Percentiles rank a stretch among this genome's conserved stretches.
These are phyloP conservation scores for Cataglyphis hispanica DNA, from an alignment of 1,140 invertebrate genomes.

Conservation along the genomic window DNA sequence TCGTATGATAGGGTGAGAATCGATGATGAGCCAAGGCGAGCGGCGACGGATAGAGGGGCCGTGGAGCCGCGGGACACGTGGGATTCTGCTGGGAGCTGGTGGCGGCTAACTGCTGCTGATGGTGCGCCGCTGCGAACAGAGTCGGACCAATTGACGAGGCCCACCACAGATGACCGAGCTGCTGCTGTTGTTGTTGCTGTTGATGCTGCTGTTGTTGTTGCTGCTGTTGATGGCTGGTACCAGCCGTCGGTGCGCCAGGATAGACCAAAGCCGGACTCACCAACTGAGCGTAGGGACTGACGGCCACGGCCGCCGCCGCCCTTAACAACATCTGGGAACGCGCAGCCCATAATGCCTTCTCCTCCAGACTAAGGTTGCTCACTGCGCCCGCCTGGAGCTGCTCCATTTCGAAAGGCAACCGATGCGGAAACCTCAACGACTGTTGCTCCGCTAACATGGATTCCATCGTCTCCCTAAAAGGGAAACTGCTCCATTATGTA, in stretches of 20 bases:
- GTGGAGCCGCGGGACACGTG: conserved; percentile 83
- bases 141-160: conserved; percentile 84
- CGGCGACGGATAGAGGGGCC: conserved; percentile 85
- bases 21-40: conserved; percentile 83
- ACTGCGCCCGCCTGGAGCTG: conserved; percentile 87
- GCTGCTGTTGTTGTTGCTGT: conserved; percentile 78
- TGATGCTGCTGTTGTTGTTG: conserved; percentile 81
- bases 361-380: conserved; percentile 91
- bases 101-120: conserved; percentile 81
- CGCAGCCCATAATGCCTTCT: conserved; percentile 91
- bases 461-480: conserved; percentile 93
- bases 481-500: conserved; percentile 85
- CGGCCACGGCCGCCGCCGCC: conserved; percentile 88
- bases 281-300: conserved; percentile 87
- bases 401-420: conserved; percentile 91
- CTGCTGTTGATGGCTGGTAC: conserved; percentile 80
- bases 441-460: conserved; percentile 93
- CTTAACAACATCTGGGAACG: conserved; percentile 90
- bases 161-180: conserved; percentile 85
- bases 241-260: conserved; percentile 80
- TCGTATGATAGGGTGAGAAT: conserved; percentile 85
- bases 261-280: conserved; percentile 85
- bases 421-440: conserved; percentile 90
- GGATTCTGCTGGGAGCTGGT: conserved; percentile 78
- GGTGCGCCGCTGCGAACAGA: conserved; percentile 84